Percentiles rank a stretch among this genome's conserved stretches.
phyloP scores from a whole-genome alignment of 2,888 invertebrate species.

The Papilio elwesi region DNA sequence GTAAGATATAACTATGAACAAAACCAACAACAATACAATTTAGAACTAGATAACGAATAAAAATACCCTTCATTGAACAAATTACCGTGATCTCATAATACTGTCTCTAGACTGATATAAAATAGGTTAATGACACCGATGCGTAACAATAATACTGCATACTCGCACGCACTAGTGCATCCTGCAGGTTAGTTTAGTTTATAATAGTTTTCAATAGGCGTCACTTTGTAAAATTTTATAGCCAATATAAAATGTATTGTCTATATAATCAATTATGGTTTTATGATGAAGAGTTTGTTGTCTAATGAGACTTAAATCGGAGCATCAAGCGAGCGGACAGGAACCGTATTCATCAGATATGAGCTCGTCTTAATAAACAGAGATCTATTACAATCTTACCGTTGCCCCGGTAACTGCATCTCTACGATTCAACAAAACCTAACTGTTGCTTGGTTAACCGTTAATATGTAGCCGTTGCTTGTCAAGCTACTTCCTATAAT shows the following conservation, averaged over 20 bases:
- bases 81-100: not conserved
- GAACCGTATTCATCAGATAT: conserved; percentile 30
- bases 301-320: not conserved
- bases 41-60: not conserved
- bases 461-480: conserved; percentile 7
- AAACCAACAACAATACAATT: not conserved
- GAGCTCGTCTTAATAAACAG: conserved; percentile 17
- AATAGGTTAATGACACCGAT: conserved; percentile 32
- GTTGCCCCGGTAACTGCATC: conserved; percentile 24
- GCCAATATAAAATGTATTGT: not conserved
- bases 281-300: not conserved
- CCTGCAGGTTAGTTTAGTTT: conserved; percentile 27
- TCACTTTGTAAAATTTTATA: not conserved
- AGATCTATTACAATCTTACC: conserved; percentile 27
- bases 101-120: conserved; percentile 11
- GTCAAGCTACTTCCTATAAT: not conserved
- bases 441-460: conserved; percentile 15
- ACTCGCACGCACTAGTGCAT: conserved; percentile 34
- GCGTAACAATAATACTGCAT: conserved; percentile 33
- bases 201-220: conserved; percentile 24
- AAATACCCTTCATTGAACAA: conserved; percentile 1
- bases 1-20: not conserved
- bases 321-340: conserved; percentile 8
- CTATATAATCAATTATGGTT: conserved; percentile 1
- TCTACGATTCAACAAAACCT: conserved; percentile 29